phyloP scores from a whole-genome alignment of 1,140 invertebrate genomes.

The Zaprionus lachaisei region DNA sequence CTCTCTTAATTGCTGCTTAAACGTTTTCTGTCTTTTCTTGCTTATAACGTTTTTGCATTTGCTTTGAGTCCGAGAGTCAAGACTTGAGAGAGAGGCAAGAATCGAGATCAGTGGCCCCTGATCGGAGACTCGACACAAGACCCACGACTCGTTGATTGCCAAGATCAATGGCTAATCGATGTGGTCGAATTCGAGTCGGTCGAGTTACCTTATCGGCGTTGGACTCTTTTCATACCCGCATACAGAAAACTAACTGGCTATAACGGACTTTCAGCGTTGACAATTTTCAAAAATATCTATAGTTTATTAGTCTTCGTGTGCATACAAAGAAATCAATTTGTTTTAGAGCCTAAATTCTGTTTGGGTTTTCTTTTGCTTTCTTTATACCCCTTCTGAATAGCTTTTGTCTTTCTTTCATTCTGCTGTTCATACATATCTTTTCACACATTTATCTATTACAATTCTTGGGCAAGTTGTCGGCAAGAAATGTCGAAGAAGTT shows the following conservation, averaged over 20 bases:
- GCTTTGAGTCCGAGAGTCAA: background rate
- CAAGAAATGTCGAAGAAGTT: no score
- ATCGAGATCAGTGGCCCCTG: constrained; percentile 2
- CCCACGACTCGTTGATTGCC: constrained; percentile 35
- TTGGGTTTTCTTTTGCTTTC: no score
- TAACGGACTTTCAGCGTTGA: background rate
- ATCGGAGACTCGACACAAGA: background rate
- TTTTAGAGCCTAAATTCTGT: no score
- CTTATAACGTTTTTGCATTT: constrained; percentile 28
- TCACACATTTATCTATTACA: no score
- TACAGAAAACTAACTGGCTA: background rate
- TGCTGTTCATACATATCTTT: no score
- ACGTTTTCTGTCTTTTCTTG: constrained; percentile 41
- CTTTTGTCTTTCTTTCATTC: no score
- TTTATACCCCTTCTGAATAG: no score
- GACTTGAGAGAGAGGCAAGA: background rate
- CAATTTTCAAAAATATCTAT: background rate
- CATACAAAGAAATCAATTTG: no score
- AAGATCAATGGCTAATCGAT: constrained; percentile 76
- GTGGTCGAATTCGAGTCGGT: constrained; percentile 19
- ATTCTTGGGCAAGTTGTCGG: no score
- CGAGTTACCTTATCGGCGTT: constrained; percentile 38
- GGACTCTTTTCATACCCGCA: constrained; percentile 2
- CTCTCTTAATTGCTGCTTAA: background rate
- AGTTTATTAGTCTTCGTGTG: background rate